Conservation (phyloP, 2,113 vertebrate species). For the Scatophagus argus region DNA sequence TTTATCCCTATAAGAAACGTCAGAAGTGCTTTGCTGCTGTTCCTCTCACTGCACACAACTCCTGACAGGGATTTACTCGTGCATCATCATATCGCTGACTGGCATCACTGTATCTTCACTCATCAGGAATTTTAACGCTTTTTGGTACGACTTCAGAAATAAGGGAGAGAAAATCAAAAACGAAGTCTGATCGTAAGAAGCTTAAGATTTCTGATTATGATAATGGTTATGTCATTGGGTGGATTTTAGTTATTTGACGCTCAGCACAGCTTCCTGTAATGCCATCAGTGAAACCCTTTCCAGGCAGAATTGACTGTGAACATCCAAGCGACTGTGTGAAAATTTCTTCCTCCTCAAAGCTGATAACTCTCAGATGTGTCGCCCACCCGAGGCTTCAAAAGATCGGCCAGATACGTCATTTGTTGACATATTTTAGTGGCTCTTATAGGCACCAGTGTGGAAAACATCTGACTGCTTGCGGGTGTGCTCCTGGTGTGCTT, state of each 20-base stretch:
- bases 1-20: conserved; percentile 6
- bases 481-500: conserved; percentile 24
- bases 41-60: not conserved
- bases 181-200: not conserved
- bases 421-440: conserved; percentile 65
- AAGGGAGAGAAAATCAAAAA: not conserved
- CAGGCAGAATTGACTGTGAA: not conserved
- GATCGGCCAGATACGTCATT: conserved; percentile 20
- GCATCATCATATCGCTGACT: conserved; percentile 4
- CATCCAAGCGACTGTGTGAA: conserved; percentile 9
- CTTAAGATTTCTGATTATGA: not conserved
- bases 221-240: not conserved
- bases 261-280: not conserved
- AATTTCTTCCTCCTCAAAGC: conserved; percentile 7
- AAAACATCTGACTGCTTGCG: conserved; percentile 41
- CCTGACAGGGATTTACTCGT: not conserved
- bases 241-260: conserved; percentile 21
- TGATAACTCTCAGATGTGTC: conserved; percentile 22
- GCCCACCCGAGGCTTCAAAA: conserved; percentile 21
- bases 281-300: not conserved
- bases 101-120: not conserved
- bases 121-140: not conserved
- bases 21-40: not conserved
- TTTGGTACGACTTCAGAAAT: conserved; percentile 5
- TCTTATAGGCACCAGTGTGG: conserved; percentile 47